Evolutionary conservation across 2,113 vertebrate species (phyloP).

Genomic region (Leucosticte australis): DNA sequence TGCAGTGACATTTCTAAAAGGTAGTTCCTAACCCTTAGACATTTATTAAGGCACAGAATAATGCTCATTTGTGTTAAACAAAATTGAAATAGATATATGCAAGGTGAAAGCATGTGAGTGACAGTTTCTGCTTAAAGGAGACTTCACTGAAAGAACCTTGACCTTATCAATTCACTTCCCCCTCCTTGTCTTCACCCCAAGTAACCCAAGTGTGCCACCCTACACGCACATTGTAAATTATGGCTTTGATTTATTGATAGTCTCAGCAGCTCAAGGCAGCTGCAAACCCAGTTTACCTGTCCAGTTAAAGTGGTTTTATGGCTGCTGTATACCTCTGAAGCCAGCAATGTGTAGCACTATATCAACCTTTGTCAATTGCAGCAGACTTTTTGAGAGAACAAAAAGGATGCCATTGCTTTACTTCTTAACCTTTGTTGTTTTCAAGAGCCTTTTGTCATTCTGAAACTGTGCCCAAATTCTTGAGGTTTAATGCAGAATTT

Average conservation of each 20-base stretch:
- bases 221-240: background rate
- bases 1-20: background rate
- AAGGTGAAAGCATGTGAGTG: background rate
- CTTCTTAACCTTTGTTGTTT: constrained; percentile 5
- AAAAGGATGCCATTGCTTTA: background rate
- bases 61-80: background rate
- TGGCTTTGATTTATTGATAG: background rate
- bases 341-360: background rate
- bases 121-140: background rate
- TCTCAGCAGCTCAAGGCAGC: constrained; percentile 11
- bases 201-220: background rate
- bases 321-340: background rate
- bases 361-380: background rate
- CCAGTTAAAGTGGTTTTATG: constrained; percentile 24
- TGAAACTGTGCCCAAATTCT: background rate
- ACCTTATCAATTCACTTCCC: background rate
- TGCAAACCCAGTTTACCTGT: background rate
- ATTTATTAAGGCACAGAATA: background rate
- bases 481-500: constrained; percentile 12
- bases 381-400: background rate
- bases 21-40: background rate
- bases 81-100: background rate
- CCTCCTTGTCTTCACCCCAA: background rate
- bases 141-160: background rate
- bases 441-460: background rate